Evolutionary conservation across 2,797 vertebrate genomes (phyloP).

Genomic region (Nasua narica): DNA sequence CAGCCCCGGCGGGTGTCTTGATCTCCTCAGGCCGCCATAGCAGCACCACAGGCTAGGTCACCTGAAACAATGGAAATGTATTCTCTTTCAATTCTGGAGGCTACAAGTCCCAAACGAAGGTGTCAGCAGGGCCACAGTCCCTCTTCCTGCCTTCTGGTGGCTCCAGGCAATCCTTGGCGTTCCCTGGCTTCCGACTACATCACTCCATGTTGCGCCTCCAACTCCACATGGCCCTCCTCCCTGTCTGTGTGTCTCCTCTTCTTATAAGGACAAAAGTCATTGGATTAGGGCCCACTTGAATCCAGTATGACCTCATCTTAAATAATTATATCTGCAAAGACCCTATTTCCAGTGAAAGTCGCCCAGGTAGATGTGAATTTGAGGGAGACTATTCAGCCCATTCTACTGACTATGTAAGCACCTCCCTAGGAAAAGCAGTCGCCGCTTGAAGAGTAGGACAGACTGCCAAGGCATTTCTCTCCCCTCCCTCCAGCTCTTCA

Average conservation of each 20-base stretch:
- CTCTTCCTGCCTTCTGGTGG: neutral
- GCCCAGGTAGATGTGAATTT: neutral
- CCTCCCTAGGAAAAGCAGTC: neutral
- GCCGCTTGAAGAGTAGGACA: neutral
- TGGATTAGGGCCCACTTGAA: neutral
- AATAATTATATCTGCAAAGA: neutral
- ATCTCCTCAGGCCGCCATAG: neutral
- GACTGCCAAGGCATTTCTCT: neutral
- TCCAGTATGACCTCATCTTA: neutral
- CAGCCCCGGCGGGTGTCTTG: neutral
- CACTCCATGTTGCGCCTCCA: neutral
- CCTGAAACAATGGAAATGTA: neutral
- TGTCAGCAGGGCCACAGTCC: neutral
- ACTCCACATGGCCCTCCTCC: neutral
- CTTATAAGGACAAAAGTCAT: neutral
- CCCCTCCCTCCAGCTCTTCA: neutral
- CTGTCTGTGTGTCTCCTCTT: neutral
- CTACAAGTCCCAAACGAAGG: neutral
- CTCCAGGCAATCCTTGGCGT: neutral
- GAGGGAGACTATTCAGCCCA: neutral
- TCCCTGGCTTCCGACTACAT: neutral
- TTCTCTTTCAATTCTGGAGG: neutral
- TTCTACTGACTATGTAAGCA: neutral
- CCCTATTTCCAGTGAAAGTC: neutral
- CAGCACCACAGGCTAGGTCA: neutral